These are phyloP conservation scores for Eulimnadia texana DNA, from an alignment of 1,140 invertebrate genomes.

Conservation along the genomic window DNA sequence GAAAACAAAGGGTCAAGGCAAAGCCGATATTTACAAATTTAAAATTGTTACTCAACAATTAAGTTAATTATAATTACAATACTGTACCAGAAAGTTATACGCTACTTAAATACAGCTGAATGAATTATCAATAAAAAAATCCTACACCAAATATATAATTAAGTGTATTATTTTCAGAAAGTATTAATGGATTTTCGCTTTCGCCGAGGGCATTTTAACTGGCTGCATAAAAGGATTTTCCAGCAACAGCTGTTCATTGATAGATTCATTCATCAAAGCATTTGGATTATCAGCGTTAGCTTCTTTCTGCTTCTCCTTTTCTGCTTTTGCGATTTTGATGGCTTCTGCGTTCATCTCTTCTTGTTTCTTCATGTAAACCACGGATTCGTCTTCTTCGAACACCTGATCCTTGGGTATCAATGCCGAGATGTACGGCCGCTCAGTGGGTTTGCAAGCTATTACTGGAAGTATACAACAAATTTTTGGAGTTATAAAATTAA, in stretches of 20 bases:
- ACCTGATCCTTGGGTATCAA: constrained; percentile 85
- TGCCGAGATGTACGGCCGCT: constrained; percentile 69
- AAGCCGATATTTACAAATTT: too few relatives aligned
- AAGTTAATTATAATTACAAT: too few relatives aligned
- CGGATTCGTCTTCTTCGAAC: constrained; percentile 78
- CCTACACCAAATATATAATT: too few relatives aligned
- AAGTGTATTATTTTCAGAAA: constrained; percentile 6
- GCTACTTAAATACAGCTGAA: too few relatives aligned
- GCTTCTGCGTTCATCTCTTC: constrained; percentile 28
- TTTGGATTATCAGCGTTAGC: constrained; percentile 20
- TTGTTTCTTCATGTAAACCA: constrained; percentile 45
- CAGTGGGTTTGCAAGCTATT: constrained; percentile 67
- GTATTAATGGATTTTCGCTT: constrained; percentile 16
- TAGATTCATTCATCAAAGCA: constrained; percentile 9
- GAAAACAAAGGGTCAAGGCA: too few relatives aligned
- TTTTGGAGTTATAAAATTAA: constrained; percentile 14
- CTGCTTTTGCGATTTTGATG: constrained; percentile 14
- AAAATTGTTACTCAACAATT: too few relatives aligned
- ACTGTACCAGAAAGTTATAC: too few relatives aligned
- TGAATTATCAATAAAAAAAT: too few relatives aligned
- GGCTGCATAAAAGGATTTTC: constrained; percentile 78
- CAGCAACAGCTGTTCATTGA: constrained; percentile 14
- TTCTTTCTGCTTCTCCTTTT: constrained; percentile 25
- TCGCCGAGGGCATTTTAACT: constrained; percentile 47
- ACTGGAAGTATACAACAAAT: constrained; percentile 42